Percentiles rank a stretch among this genome's conserved stretches.
Evolutionary conservation across 2,888 invertebrate genomes (phyloP).

Genomic region (Cerastis rubricosa): DNA sequence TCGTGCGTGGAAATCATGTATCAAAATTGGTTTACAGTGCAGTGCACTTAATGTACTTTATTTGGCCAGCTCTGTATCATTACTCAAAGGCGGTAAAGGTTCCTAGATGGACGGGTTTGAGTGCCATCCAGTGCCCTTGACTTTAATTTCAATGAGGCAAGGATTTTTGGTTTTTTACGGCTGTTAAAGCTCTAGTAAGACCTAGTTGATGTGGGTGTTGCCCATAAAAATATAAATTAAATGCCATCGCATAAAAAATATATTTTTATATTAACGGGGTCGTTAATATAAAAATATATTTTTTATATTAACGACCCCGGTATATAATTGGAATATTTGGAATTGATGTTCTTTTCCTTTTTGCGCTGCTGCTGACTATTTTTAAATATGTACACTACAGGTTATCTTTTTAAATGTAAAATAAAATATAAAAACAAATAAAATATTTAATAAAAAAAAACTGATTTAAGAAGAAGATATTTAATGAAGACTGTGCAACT

Average conservation of each 20-base stretch:
- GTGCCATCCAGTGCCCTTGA: constrained; percentile 57
- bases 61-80: constrained; percentile 45
- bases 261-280: too few relatives aligned
- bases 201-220: not conserved
- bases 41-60: constrained; percentile 46
- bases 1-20: not conserved
- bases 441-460: too few relatives aligned
- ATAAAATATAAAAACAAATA: too few relatives aligned
- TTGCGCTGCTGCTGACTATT: too few relatives aligned
- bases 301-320: too few relatives aligned
- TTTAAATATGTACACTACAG: too few relatives aligned
- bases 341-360: too few relatives aligned
- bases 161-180: constrained; percentile 34
- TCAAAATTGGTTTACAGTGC: constrained; percentile 30
- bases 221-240: not conserved
- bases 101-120: constrained; percentile 56
- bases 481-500: not conserved
- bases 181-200: not conserved
- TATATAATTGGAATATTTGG: too few relatives aligned
- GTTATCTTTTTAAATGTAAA: too few relatives aligned
- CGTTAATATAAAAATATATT: too few relatives aligned
- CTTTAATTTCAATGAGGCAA: constrained; percentile 43
- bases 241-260: not conserved
- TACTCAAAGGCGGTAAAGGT: constrained; percentile 59
- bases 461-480: too few relatives aligned